These are phyloP conservation scores for Muscicapa adusta DNA, from an alignment of 2,113 vertebrate genomes.

Conservation along the genomic window DNA sequence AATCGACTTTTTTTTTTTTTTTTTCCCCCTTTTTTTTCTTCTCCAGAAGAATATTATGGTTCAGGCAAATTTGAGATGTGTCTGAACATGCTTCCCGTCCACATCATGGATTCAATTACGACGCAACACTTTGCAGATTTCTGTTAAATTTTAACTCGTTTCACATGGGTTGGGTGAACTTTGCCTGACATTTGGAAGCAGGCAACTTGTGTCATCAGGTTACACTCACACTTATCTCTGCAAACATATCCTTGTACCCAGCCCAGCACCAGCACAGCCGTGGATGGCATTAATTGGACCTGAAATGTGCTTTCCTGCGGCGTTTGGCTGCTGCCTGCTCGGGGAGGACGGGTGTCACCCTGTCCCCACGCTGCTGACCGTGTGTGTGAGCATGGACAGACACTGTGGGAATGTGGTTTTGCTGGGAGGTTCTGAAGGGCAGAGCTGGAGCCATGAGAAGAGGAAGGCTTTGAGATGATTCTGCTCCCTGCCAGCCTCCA, in stretches of 20 bases:
- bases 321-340: background rate
- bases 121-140: constrained; percentile 30
- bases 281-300: constrained; percentile 39
- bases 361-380: background rate
- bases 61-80: constrained; percentile 25
- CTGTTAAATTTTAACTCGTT: constrained; percentile 72
- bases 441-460: background rate
- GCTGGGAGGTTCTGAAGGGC: background rate
- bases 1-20: background rate
- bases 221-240: constrained; percentile 66
- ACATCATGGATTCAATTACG: constrained; percentile 26
- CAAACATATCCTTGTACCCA: constrained; percentile 61
- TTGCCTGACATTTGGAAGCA: constrained; percentile 71
- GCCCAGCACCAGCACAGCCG: constrained; percentile 1
- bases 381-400: rapidly evolving
- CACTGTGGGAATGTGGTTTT: rapidly evolving
- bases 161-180: constrained; percentile 68
- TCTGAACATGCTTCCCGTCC: background rate
- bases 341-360: background rate
- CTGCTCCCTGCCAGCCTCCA: too few relatives aligned
- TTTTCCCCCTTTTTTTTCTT: background rate
- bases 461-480: background rate
- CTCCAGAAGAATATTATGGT: background rate
- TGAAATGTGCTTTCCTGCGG: constrained; percentile 20
- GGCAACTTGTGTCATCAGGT: constrained; percentile 74